These are phyloP conservation scores for Cetonia aurata DNA, from an alignment of 2,888 invertebrate species.

Conservation along the genomic window DNA sequence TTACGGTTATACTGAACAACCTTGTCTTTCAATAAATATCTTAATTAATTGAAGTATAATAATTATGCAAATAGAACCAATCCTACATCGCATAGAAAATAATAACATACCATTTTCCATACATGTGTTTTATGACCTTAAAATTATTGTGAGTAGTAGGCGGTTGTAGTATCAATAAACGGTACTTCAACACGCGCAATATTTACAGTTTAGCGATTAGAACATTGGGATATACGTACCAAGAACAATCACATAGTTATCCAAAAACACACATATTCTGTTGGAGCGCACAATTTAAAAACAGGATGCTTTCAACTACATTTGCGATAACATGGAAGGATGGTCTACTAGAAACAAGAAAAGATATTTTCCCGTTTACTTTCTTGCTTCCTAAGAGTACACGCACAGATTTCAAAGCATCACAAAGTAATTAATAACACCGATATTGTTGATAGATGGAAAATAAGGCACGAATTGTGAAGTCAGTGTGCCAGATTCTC, in stretches of 20 bases:
- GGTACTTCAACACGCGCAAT: neutral
- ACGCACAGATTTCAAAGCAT: conserved; percentile 30
- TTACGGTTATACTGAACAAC: neutral
- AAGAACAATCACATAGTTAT: conserved; percentile 34
- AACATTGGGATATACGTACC: conserved; percentile 12
- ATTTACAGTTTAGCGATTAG: conserved; percentile 10
- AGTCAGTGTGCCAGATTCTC: conserved; percentile 36
- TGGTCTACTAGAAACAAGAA: conserved; percentile 2
- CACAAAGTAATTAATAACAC: conserved; percentile 27
- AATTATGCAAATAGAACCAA: conserved; percentile 31
- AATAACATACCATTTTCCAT: neutral
- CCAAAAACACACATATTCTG: conserved; percentile 26
- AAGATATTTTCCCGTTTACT: conserved; percentile 29
- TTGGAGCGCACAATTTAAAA: conserved; percentile 20
- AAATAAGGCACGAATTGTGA: conserved; percentile 27
- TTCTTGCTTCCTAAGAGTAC: conserved; percentile 23
- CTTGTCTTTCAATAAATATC: conserved; percentile 5
- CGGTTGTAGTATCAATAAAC: conserved; percentile 11
- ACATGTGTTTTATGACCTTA: conserved; percentile 21
- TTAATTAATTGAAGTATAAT: conserved; percentile 21
- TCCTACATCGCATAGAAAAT: conserved; percentile 10
- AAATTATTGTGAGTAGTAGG: conserved; percentile 5
- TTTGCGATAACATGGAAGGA: conserved; percentile 24
- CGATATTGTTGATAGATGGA: conserved; percentile 9
- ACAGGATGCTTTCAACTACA: conserved; percentile 9